Evolutionary conservation across 2,113 vertebrate genomes (phyloP).

Genomic region (Alectura lathami): DNA sequence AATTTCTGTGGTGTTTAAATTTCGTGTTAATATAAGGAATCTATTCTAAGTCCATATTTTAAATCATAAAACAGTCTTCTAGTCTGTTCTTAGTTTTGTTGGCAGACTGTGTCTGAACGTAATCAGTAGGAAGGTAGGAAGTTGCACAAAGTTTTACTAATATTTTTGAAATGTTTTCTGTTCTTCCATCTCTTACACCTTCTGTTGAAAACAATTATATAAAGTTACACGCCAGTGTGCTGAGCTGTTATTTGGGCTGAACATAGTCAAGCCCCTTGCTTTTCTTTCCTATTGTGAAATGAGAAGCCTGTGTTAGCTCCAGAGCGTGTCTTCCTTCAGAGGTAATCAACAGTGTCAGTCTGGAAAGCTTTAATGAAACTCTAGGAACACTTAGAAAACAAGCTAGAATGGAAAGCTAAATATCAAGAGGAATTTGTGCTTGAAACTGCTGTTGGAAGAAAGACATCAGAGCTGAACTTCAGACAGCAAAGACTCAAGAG

Average conservation of each 20-base stretch:
- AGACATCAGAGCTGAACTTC: not conserved
- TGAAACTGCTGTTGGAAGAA: not conserved
- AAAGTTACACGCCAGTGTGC: not conserved
- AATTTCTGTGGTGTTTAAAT: not conserved
- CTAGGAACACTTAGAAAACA: not conserved
- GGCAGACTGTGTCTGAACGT: not conserved
- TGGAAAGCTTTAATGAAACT: not conserved
- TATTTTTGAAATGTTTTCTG: not conserved
- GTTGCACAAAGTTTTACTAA: not conserved
- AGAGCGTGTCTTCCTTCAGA: not conserved
- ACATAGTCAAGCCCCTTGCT: not conserved
- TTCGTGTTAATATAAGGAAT: too few species aligned
- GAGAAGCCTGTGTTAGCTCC: not conserved
- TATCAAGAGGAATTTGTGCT: not conserved
- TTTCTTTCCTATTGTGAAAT: slow-evolving; percentile 11
- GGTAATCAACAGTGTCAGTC: not conserved
- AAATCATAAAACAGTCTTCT: not conserved
- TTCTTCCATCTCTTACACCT: not conserved
- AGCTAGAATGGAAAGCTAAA: not conserved
- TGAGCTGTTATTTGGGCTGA: not conserved
- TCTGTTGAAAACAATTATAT: not conserved
- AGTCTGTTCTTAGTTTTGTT: not conserved
- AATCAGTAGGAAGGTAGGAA: not conserved
- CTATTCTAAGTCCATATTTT: not conserved
- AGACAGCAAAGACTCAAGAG: not conserved